Conservation (phyloP, 2,797 vertebrate species). For the Netta rufina region DNA sequence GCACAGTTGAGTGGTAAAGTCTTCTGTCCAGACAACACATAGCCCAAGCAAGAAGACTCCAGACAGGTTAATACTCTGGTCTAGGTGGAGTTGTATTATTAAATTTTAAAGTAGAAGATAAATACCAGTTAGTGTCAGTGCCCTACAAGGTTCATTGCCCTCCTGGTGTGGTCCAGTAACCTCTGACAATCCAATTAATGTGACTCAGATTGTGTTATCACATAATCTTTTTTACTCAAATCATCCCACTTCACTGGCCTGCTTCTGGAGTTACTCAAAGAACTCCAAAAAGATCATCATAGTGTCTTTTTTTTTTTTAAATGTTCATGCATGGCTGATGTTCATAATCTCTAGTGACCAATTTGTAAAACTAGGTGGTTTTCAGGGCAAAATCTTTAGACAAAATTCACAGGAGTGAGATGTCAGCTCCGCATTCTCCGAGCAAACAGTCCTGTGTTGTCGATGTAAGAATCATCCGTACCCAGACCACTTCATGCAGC, state of each 20-base stretch:
- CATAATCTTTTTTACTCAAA: neutral
- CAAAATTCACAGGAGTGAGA: neutral
- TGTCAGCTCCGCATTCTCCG: neutral
- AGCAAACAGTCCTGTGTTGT: neutral
- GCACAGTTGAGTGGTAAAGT: neutral
- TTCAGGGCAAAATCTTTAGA: neutral
- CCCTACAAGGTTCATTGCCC: neutral
- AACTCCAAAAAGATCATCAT: neutral
- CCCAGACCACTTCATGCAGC: neutral
- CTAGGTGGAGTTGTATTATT: neutral
- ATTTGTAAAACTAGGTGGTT: neutral
- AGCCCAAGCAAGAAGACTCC: neutral
- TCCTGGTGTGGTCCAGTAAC: neutral
- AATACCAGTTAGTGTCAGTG: neutral
- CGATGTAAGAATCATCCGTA: neutral
- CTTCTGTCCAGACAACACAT: neutral
- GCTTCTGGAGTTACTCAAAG: conserved; percentile 9
- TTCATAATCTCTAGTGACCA: neutral
- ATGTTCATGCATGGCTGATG: neutral
- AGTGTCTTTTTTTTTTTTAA: neutral
- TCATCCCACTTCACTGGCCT: neutral
- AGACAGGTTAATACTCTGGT: neutral
- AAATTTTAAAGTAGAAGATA: conserved; percentile 14
- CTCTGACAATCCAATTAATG: neutral
- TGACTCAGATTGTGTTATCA: conserved; percentile 8